These are phyloP conservation scores for Lumbricus terrestris DNA, from an alignment of 2,888 invertebrate species.

Conservation along the genomic window DNA sequence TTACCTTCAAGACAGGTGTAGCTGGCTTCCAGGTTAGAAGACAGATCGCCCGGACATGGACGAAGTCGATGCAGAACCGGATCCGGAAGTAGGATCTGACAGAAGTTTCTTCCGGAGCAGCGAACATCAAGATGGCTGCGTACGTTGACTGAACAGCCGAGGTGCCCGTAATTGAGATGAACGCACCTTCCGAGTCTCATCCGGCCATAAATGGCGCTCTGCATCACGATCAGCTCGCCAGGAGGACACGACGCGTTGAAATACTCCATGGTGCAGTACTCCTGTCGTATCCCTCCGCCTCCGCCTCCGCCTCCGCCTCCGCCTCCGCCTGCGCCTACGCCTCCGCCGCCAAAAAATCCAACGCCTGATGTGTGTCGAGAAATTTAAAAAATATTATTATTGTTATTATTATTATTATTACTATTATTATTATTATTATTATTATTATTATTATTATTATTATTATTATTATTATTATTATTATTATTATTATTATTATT, in stretches of 20 bases:
- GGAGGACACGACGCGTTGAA: slow-evolving; percentile 25
- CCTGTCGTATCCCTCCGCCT: slow-evolving; percentile 7
- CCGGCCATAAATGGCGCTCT: slow-evolving; percentile 25
- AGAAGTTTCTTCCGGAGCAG: slow-evolving; percentile 28
- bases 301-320: too few species aligned
- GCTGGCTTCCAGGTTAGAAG: slow-evolving; percentile 31
- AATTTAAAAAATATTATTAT: too few species aligned
- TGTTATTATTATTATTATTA: too few species aligned
- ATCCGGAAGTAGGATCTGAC: slow-evolving; percentile 27
- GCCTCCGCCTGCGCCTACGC: background rate
- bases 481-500: too few species aligned
- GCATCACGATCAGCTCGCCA: slow-evolving; percentile 27
- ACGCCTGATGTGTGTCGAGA: background rate
- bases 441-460: too few species aligned
- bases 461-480: too few species aligned
- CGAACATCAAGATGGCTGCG: slow-evolving; percentile 22
- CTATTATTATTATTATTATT: too few species aligned
- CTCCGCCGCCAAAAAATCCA: background rate
- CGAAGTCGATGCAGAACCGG: slow-evolving; percentile 23
- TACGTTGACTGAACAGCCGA: slow-evolving; percentile 27
- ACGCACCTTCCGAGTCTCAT: slow-evolving; percentile 30
- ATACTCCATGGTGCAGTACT: slow-evolving; percentile 27
- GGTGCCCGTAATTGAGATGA: slow-evolving; percentile 21
- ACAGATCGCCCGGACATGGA: slow-evolving; percentile 28
- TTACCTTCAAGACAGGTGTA: slow-evolving; percentile 29